Base-by-base conservation (phyloP, 2,797 vertebrate species). In the Hypotaenidia okinawae region DNA sequence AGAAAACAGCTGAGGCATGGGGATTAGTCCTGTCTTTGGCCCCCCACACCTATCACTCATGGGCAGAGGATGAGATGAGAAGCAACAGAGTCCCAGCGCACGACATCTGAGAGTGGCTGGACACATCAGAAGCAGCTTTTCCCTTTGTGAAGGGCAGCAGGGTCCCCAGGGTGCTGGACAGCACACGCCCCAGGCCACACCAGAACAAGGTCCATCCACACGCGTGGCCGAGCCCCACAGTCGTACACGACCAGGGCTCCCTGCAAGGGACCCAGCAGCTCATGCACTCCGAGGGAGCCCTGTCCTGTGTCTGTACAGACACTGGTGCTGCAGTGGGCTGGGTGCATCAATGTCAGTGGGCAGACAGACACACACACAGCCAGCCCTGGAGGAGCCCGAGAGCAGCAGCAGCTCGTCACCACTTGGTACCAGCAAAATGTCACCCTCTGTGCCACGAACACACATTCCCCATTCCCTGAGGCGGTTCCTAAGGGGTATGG, bases 1-100 rank as follows among this genome's bases (percentile, higher is more conserved):
- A 13, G 37, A 57, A 52, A 3, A 35, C 35, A 63, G 54, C 30
- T 15, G 23, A 73, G 55, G 30, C 39, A 16, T 0, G 32, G 61
- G 72, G 11, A 18, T 9, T 4, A 4, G 25, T 30, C 16, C 63
- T 62, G 45, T 1, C n/a, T 33, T 57, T 28, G 30, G 12, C 18
- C 18, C 16, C 32, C 32, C 21, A 10, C 4, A 22, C 4, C n/a
- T 47, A 17, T 4, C 24, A 3, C 2, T 4, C 21, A 3, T 1
- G n/a, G 67, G 33, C 62, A 72, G n/a, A n/a, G 74, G 5, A 35
- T 1, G n/a, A 1, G 4, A 8, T 0, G 19, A 22, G 25, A 33
- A 11, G 72, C 47, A 54, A 37, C 28, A 25, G 10, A 24, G 51
- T 17, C 24, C 24, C 51, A 43, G 59, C 1, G 27, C 49, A 57